Evolutionary conservation across 2,797 vertebrate genomes (phyloP).

Genomic region (Coreius guichenoti): DNA sequence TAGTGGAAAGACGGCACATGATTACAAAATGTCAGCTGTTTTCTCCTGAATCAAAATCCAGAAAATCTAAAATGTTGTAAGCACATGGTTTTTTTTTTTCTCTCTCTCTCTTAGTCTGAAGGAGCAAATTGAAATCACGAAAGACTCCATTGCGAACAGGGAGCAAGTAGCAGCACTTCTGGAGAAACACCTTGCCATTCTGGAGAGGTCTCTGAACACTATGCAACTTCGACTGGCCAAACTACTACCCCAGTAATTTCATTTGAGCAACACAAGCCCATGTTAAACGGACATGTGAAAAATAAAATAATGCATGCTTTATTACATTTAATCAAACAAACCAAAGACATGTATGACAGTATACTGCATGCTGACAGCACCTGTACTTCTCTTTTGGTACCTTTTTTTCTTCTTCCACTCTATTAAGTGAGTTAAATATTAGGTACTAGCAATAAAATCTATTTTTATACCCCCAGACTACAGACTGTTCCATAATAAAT

Average conservation of each 20-base stretch:
- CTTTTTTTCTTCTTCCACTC: background rate
- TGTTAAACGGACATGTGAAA: background rate
- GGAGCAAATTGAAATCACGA: conserved; percentile 69
- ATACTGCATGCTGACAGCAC: conserved; percentile 22
- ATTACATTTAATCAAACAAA: background rate
- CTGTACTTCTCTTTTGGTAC: background rate
- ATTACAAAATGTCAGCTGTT: background rate
- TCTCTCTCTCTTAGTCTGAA: conserved; percentile 72
- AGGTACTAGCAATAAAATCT: conserved; percentile 47
- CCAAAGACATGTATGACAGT: background rate
- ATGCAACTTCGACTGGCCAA: conserved; percentile 74
- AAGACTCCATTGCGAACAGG: conserved; percentile 67
- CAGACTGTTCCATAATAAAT: conserved; percentile 22
- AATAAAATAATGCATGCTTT: conserved; percentile 7
- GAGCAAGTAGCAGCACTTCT: conserved; percentile 68
- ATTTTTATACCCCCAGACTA: conserved; percentile 49
- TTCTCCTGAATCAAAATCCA: background rate
- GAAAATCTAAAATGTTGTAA: background rate
- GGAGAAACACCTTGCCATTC: conserved; percentile 70
- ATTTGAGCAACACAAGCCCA: background rate
- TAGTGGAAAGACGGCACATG: background rate
- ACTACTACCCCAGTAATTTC: conserved; percentile 70
- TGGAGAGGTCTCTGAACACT: conserved; percentile 74
- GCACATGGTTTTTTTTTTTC: background rate
- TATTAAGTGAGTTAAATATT: conserved; percentile 35